Evolutionary conservation across 1,140 invertebrate genomes (phyloP), one percentile per base, ranked within the genome.

Genomic region (Brachystomella parvula): DNA sequence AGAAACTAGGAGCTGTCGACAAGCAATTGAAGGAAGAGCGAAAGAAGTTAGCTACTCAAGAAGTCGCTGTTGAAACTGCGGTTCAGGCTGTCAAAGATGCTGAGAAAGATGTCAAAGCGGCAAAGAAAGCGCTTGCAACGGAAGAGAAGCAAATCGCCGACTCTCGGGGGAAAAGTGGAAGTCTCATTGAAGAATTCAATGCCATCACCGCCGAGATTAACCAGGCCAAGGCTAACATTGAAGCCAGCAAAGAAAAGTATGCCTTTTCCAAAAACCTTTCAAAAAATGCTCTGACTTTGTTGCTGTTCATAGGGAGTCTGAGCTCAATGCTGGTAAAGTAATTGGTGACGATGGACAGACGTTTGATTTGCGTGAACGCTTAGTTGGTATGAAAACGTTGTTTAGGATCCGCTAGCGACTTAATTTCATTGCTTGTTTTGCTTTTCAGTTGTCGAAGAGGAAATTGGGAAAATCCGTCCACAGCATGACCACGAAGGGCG

Each of bases 281-380:
- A 59, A 49, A 35, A 21, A n/a, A 19, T 21, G 35, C n/a, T n/a
- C n/a, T 61, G n/a, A 26, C 19, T 17, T 64, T 47, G 19, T 49
- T 57, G 47, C 47, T 3, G 32, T 63, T 65, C 26, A 28, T 30
- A 70, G 69, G 3, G 65, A 70, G 47, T 44, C 57, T 44, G 61
- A 64, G 26, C 33, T 70, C 6, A 60, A 64, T 44, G 30, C 60
- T 21, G 69, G 69, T 33, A 67, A 64, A 9, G 32, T 70, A 15
- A 28, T 86, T 29, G 87, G 85, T 64, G 87, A 88, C n/a, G 85
- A 86, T 73, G 91, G 92, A 19, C 83, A 87, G 76, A 86, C 86
- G 64, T 84, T 88, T n/a, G 92, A 92, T 3, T 79, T 96, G 24
- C 88, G 92, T 76, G 90, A 95, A 70, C 92, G 96, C 76, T 79